phyloP scores from a whole-genome alignment of 1,140 invertebrate species.

The Anadara kagoshimensis region DNA sequence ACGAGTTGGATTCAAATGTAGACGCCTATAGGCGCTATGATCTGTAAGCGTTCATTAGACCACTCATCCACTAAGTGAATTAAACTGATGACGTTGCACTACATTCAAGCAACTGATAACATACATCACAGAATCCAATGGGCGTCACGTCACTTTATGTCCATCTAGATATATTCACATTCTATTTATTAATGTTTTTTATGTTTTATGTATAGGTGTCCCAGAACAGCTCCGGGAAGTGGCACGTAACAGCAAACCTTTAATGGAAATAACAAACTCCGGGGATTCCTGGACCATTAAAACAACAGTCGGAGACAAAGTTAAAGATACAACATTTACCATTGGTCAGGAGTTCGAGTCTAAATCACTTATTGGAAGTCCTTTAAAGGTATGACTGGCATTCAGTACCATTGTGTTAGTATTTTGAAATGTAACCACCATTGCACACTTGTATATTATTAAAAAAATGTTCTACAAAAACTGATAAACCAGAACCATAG shows the following conservation, averaged over 20 bases:
- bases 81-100: not conserved
- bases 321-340: conserved; percentile 50
- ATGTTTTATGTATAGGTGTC: conserved; percentile 79
- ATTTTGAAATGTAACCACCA: not conserved
- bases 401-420: not conserved
- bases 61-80: no score
- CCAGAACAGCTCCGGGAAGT: conserved; percentile 83
- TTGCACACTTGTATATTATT: not conserved
- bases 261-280: conserved; percentile 82
- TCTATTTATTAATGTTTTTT: not conserved
- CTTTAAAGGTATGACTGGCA: conserved; percentile 44
- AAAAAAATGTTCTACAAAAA: not conserved
- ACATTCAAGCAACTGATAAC: not conserved
- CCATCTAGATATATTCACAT: not conserved
- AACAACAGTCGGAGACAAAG: conserved; percentile 74
- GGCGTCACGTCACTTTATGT: not conserved
- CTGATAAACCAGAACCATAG: no score
- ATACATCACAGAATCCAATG: not conserved
- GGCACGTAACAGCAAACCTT: conserved; percentile 82
- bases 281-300: conserved; percentile 83
- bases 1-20: no score
- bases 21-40: no score
- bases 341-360: conserved; percentile 53
- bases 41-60: no score
- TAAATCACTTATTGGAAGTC: conserved; percentile 46